These are phyloP conservation scores for Eueides isabella DNA, from an alignment of 1,140 invertebrate genomes.

Conservation along the genomic window DNA sequence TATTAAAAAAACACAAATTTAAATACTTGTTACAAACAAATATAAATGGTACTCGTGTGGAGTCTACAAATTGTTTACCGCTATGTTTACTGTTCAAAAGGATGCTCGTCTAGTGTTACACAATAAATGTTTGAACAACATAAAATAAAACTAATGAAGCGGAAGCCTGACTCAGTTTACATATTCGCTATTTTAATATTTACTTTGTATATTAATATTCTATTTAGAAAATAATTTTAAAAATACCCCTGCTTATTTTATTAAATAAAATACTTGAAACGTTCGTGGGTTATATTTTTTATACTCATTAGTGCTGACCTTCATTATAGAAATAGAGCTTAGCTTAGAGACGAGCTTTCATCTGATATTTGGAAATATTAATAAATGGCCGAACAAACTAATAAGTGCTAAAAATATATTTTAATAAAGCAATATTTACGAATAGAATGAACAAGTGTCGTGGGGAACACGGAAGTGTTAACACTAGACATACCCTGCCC, in stretches of 20 bases:
- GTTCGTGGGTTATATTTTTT: neutral
- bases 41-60: neutral
- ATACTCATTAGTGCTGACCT: neutral
- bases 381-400: neutral
- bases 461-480: too few relatives aligned
- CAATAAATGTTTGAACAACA: conserved; percentile 31
- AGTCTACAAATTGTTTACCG: conserved; percentile 28
- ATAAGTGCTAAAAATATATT: too few relatives aligned
- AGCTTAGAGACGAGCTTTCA: too few relatives aligned
- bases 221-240: neutral
- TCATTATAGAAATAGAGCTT: neutral
- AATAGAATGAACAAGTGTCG: too few relatives aligned
- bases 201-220: neutral
- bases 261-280: neutral
- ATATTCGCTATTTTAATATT: neutral
- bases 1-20: too few relatives aligned
- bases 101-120: conserved; percentile 42
- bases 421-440: too few relatives aligned
- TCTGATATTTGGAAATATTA: neutral
- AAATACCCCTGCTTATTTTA: too few relatives aligned
- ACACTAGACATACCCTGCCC: too few relatives aligned
- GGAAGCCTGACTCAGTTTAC: conserved; percentile 2
- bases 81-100: conserved; percentile 20
- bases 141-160: conserved; percentile 16
- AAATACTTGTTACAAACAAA: neutral